Conservation (phyloP, 2,888 invertebrate species). For the Caenorhabditis zanzibari region DNA sequence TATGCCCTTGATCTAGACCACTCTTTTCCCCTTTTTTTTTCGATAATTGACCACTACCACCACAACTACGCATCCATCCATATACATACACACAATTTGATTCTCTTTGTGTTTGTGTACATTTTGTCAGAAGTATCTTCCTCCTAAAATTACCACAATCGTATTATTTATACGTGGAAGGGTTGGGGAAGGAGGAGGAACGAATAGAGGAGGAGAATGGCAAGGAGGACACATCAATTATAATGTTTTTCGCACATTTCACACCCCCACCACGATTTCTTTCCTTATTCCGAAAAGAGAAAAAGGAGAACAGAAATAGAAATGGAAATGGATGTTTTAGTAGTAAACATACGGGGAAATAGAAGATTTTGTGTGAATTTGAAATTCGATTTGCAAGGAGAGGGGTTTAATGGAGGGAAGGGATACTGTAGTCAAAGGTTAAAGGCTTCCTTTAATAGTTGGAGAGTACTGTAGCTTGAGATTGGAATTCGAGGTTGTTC, state of each 20-base stretch:
- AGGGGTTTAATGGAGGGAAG: not conserved
- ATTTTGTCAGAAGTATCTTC: conserved; percentile 6
- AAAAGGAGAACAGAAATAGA: not conserved
- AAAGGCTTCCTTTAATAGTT: no score
- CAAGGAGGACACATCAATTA: conserved; percentile 45
- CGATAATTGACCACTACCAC: conserved; percentile 36
- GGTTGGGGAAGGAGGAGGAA: not conserved
- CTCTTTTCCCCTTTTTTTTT: conserved; percentile 11
- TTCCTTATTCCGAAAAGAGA: no score
- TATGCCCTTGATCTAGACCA: conserved; percentile 40
- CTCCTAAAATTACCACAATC: conserved; percentile 39
- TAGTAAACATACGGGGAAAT: conserved; percentile 2
- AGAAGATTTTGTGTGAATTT: not conserved
- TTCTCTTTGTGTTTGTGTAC: conserved; percentile 10
- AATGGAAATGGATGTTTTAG: not conserved
- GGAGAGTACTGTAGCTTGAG: no score
- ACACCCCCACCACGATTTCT: conserved; percentile 5
- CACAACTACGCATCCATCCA: not conserved
- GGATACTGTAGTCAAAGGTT: not conserved
- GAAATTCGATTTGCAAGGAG: conserved; percentile 16
- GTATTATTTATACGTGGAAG: conserved; percentile 44
- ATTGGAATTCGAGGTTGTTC: no score
- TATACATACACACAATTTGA: conserved; percentile 9
- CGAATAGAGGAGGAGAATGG: not conserved
- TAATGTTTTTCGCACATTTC: conserved; percentile 56